These are phyloP conservation scores for Amblyteles armatorius DNA, from an alignment of 2,888 invertebrate genomes.

Conservation along the genomic window DNA sequence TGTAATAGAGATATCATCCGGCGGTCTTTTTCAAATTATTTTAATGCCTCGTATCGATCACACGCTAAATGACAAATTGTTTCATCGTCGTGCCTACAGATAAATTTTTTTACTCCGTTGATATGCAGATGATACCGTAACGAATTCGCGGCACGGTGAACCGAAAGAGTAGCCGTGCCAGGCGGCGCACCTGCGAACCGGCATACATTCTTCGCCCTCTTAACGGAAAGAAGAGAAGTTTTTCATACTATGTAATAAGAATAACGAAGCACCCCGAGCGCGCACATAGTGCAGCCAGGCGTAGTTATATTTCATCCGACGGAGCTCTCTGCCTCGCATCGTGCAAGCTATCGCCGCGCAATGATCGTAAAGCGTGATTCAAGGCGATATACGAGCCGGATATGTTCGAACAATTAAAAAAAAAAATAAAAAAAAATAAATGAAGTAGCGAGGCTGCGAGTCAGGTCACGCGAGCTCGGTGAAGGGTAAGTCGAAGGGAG, in stretches of 20 bases:
- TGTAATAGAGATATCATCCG: no score
- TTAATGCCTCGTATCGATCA: no score
- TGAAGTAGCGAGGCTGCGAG: background rate
- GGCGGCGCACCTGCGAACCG: constrained; percentile 32
- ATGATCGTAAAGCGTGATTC: constrained; percentile 74
- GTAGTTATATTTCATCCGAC: constrained; percentile 5
- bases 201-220: background rate
- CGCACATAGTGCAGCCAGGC: constrained; percentile 1
- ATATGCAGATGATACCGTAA: constrained; percentile 15
- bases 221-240: constrained; percentile 29
- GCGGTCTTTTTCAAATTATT: no score
- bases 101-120: background rate
- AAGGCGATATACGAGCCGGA: constrained; percentile 72
- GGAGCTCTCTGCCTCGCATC: background rate
- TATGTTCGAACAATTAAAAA: constrained; percentile 76
- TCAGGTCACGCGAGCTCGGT: background rate
- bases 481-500: constrained; percentile 10
- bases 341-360: constrained; percentile 39
- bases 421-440: constrained; percentile 42
- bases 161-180: background rate
- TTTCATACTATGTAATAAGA: constrained; percentile 54
- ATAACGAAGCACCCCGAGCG: constrained; percentile 47
- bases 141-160: constrained; percentile 16
- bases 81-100: background rate
- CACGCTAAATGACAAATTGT: background rate